Conservation (phyloP, 2,113 vertebrate species). For the Tragelaphus strepsiceros region DNA sequence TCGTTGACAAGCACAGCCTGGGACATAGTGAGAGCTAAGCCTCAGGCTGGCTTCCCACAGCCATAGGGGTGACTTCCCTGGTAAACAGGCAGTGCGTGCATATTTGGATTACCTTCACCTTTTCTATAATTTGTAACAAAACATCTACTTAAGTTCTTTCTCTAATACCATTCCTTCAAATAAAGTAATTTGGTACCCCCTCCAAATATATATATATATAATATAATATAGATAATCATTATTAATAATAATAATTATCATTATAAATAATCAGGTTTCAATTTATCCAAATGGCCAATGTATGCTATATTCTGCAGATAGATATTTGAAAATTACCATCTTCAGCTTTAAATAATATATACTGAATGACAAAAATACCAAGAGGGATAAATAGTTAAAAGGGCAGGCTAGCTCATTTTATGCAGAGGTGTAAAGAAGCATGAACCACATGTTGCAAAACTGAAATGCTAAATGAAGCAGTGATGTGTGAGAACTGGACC, state of each 20-base stretch:
- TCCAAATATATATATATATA: not conserved
- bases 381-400: conserved; percentile 1
- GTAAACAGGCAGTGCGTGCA: not conserved
- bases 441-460: not conserved
- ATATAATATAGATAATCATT: not conserved
- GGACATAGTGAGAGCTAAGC: not conserved
- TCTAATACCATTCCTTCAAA: not conserved
- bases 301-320: not conserved
- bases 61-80: not conserved
- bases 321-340: not conserved
- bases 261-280: not conserved
- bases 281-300: not conserved
- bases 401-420: not conserved
- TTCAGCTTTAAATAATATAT: conserved; percentile 14
- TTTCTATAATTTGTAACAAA: not conserved
- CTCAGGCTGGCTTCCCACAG: not conserved
- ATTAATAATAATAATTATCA: not conserved
- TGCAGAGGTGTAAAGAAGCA: not conserved
- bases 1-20: not conserved
- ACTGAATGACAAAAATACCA: not conserved
- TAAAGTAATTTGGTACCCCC: not conserved
- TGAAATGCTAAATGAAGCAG: not conserved
- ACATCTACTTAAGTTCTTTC: not conserved
- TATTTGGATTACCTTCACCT: not conserved
- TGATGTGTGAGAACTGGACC: not conserved